Base-by-base conservation (phyloP, 2,888 invertebrate species). In the Xestoiulus laeticollis region DNA sequence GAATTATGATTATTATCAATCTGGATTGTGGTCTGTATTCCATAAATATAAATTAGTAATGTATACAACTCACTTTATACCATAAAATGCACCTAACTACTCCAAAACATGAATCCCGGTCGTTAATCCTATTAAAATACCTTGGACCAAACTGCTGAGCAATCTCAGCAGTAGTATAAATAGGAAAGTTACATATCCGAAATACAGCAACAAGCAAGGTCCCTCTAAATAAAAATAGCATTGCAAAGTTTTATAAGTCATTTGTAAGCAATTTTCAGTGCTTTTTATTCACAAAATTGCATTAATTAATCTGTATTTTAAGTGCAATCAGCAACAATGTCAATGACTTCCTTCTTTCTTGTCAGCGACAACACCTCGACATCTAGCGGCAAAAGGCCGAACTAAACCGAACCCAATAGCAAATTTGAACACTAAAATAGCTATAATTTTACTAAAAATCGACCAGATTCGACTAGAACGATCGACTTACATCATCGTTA, bases 261-360 rank as follows among this genome's bases (percentile, higher is more conserved):
- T 78, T 78, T 32, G 14, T 78, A 32, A 14, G 16, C 14, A 16
- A 30, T 30, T 78, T 30, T 78, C 30, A 3, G 78, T 14, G 30
- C 30, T 14, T 78, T 78, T 78, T 30, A 78, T 78, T 78, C 30
- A 14, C 4, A 78, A 78, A 78, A 78, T 78, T 30, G 30, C 30
- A 26, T 78, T 78, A 78, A 78, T 78, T 78, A 30, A 78, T 30
- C 30, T 78, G 2, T 30, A 78, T 78, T 78, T 78, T 14, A 78
- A 78, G 32, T 30, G 26, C 30, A 78, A 78, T 85, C 43, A 85
- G 44, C 44, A 38, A 32, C 22, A 85, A 85, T 85, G 85, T 85
- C 85, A 85, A 85, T 85, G 85, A 85, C 85, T 85, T 85, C 43
- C 85, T 85, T 43, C 44, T 85, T 44, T 38, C 43, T 43, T 26